A percentile compares a stretch with the other conserved stretches of the same genome.
Conservation (phyloP, 2,888 invertebrate genomes). For the Criorhina ranunculi region DNA sequence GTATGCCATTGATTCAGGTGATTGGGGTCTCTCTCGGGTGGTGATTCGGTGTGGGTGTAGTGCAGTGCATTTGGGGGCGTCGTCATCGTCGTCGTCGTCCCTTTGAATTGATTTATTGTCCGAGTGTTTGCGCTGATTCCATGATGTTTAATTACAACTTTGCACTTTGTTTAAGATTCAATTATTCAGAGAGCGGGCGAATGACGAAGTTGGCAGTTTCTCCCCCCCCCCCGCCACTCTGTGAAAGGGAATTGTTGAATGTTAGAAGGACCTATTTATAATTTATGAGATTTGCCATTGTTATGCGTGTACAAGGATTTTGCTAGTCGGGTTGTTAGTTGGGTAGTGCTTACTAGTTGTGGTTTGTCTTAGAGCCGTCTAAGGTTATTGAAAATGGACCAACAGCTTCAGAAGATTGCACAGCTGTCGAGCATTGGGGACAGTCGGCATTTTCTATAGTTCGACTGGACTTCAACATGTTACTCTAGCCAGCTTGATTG, state of each 20-base stretch:
- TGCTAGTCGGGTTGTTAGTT: no score
- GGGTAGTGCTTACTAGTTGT: no score
- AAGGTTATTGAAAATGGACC: no score
- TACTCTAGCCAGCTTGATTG: no score
- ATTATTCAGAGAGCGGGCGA: slow-evolving; percentile 66
- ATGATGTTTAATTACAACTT: slow-evolving; percentile 77
- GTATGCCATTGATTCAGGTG: slow-evolving; percentile 58
- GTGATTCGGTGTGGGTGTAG: slow-evolving; percentile 16
- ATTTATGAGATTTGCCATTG: slow-evolving; percentile 38
- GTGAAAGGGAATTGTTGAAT: slow-evolving; percentile 52
- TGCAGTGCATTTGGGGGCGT: slow-evolving; percentile 11
- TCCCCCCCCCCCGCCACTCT: no score
- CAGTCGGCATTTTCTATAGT: no score
- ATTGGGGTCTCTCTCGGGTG: slow-evolving; percentile 40
- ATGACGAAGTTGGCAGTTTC: slow-evolving; percentile 51
- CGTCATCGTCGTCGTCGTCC: slow-evolving; percentile 26
- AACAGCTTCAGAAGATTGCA: no score
- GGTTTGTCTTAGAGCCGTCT: no score
- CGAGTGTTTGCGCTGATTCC: slow-evolving; percentile 74
- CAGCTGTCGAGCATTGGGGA: no score
- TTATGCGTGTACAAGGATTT: neutral
- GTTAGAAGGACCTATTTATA: slow-evolving; percentile 42
- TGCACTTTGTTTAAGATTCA: slow-evolving; percentile 76
- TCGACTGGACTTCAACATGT: no score
- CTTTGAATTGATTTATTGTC: slow-evolving; percentile 75